Percentiles rank a stretch among this genome's conserved stretches.
Conservation (phyloP, 1,140 invertebrate species). For the Gryon sp. region DNA sequence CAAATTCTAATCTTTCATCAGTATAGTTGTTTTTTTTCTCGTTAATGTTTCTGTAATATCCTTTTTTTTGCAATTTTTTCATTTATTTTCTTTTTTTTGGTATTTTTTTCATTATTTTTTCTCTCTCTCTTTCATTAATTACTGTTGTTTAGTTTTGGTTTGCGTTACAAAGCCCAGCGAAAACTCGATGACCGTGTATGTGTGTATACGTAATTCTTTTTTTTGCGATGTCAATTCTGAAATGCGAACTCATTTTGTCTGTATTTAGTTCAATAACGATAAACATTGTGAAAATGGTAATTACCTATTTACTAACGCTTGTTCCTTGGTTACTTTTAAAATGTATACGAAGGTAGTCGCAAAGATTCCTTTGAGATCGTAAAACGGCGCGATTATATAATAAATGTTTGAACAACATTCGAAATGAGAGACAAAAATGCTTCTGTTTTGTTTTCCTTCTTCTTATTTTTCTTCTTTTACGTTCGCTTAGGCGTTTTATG, state of each 20-base stretch:
- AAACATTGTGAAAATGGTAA: constrained; percentile 44
- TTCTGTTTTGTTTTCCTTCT: no score
- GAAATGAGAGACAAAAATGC: constrained; percentile 27
- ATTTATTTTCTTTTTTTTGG: no score
- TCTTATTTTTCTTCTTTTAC: no score
- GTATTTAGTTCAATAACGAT: constrained; percentile 21
- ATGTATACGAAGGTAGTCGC: constrained; percentile 25
- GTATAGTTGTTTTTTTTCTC: no score
- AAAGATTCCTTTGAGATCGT: constrained; percentile 36
- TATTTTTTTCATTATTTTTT: no score
- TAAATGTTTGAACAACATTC: constrained; percentile 9
- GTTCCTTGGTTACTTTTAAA: constrained; percentile 25
- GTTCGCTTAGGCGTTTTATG: constrained; percentile 30
- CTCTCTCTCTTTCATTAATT: background rate
- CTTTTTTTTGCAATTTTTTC: no score
- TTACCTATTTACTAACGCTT: constrained; percentile 22
- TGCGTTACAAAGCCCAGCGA: constrained; percentile 64
- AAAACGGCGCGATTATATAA: constrained; percentile 20
- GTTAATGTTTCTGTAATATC: no score
- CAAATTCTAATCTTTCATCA: constrained; percentile 35
- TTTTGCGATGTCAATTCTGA: constrained; percentile 70
- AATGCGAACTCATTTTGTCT: constrained; percentile 67
- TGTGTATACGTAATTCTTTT: no score
- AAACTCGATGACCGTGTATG: constrained; percentile 70
- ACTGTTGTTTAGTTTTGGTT: constrained; percentile 2